Conservation (phyloP, 2,113 vertebrate species). For the Hemichromis elongatus region DNA sequence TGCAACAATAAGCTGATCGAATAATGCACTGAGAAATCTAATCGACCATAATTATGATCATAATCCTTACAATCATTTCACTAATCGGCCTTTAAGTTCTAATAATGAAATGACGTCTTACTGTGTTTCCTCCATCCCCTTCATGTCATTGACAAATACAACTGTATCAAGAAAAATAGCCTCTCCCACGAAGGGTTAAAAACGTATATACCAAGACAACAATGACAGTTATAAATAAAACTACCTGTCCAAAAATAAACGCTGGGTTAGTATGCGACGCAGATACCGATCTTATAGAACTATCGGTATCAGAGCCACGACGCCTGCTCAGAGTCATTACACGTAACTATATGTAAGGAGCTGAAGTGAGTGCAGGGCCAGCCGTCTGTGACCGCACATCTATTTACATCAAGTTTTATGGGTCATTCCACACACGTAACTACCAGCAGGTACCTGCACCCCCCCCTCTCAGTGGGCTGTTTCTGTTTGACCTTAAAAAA, state of each 20-base stretch:
- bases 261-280: not conserved
- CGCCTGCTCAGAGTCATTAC: not conserved
- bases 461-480: not conserved
- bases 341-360: not conserved
- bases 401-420: not conserved
- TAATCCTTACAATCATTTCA: not conserved
- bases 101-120: not conserved
- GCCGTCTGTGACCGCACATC: not conserved
- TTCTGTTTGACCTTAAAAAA: not conserved
- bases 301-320: not conserved
- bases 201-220: not conserved
- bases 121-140: not conserved
- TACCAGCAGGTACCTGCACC: not conserved
- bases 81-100: not conserved
- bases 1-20: not conserved
- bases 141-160: not conserved
- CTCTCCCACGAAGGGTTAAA: not conserved
- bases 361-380: not conserved
- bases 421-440: not conserved
- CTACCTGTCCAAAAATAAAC: not conserved
- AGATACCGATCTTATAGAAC: not conserved
- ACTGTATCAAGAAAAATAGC: not conserved
- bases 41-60: not conserved
- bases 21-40: not conserved
- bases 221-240: not conserved